Percentiles rank a stretch among this genome's conserved stretches.
Conservation (phyloP, 2,113 vertebrate species). For the Corydoras sp. region DNA sequence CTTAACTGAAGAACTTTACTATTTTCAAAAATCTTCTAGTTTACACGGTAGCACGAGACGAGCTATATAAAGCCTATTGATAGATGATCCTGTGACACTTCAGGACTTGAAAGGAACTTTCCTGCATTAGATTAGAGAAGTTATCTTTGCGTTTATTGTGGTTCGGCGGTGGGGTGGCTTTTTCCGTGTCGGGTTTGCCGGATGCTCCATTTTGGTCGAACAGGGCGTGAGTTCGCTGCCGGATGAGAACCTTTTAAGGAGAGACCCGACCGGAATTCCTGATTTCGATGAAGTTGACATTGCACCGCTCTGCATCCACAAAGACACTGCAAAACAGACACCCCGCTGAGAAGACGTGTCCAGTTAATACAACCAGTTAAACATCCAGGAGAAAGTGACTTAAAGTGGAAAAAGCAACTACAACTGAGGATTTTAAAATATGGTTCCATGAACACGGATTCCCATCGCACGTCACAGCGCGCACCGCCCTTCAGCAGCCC, state of each 20-base stretch:
- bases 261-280: conserved; percentile 75
- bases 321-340: neutral
- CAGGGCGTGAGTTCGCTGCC: conserved; percentile 59
- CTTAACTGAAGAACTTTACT: too few species aligned
- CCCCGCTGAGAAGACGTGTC: too few species aligned
- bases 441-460: neutral
- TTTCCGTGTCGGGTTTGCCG: conserved; percentile 60
- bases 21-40: too few species aligned
- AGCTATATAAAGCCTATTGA: too few species aligned
- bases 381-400: too few species aligned
- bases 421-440: neutral
- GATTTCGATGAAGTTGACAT: conserved; percentile 15
- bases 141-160: conserved; percentile 6
- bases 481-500: conserved; percentile 51
- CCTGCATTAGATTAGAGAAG: neutral
- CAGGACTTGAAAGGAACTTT: conserved; percentile 13
- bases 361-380: too few species aligned
- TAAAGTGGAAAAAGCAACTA: neutral
- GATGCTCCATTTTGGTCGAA: conserved; percentile 72
- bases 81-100: neutral
- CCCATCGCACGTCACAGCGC: conserved; percentile 54
- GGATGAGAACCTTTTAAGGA: conserved; percentile 78
- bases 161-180: conserved; percentile 17
- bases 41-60: too few species aligned
- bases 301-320: neutral